These are phyloP conservation scores for Galeruca laticollis DNA, from an alignment of 2,888 invertebrate genomes.

Conservation along the genomic window DNA sequence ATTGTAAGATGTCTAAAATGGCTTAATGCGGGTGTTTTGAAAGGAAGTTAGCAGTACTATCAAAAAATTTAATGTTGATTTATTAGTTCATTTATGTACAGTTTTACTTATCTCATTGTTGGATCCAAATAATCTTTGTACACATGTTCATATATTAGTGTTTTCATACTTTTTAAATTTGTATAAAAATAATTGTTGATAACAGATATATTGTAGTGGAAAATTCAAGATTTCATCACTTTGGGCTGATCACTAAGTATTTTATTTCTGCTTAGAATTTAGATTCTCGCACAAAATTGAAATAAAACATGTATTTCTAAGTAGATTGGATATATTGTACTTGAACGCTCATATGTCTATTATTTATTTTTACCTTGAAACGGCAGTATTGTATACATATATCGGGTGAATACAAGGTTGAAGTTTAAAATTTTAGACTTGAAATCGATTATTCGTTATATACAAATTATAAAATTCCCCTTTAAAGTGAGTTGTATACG, in stretches of 20 bases:
- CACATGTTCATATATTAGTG: too few species aligned
- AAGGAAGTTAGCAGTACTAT: too few species aligned
- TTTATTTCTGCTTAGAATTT: constrained; percentile 31
- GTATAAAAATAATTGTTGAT: not conserved
- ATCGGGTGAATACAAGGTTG: not conserved
- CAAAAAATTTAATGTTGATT: too few species aligned
- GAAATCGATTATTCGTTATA: too few species aligned
- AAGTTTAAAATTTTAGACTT: not conserved
- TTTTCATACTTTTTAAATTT: not conserved
- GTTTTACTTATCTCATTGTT: too few species aligned
- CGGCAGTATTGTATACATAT: constrained; percentile 19
- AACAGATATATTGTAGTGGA: not conserved
- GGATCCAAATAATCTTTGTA: too few species aligned
- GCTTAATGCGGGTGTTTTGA: too few species aligned
- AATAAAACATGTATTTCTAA: constrained; percentile 20
- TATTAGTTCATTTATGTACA: too few species aligned
- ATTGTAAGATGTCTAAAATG: too few species aligned
- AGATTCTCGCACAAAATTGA: constrained; percentile 32
- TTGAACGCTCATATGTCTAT: constrained; percentile 31
- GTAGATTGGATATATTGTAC: constrained; percentile 23
- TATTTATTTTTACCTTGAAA: constrained; percentile 20
- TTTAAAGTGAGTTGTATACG: too few species aligned
- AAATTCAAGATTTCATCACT: constrained; percentile 34
- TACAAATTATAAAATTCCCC: too few species aligned
- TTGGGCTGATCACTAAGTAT: constrained; percentile 21